phyloP scores from a whole-genome alignment of 2,797 vertebrate genomes.

The Enteromius treurensis region DNA sequence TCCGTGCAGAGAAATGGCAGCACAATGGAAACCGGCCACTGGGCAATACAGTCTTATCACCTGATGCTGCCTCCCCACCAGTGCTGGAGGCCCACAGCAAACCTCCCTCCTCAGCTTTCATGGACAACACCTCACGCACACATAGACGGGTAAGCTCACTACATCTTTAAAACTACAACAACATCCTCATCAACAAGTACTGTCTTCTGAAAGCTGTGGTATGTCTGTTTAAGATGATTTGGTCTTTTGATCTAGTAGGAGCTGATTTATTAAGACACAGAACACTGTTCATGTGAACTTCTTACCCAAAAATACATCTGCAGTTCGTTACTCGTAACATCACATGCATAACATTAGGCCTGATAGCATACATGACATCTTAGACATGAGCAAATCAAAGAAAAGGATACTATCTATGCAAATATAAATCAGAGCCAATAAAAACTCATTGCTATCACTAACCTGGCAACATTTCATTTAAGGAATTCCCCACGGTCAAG shows the following conservation, averaged over 20 bases:
- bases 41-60: constrained; percentile 46
- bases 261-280: not conserved
- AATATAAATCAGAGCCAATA: constrained; percentile 30
- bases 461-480: constrained; percentile 7
- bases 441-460: constrained; percentile 13
- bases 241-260: constrained; percentile 13
- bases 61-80: constrained; percentile 44
- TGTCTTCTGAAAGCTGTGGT: not conserved
- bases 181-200: not conserved
- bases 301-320: not conserved
- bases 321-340: not conserved
- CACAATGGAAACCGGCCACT: constrained; percentile 68
- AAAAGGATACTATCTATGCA: not conserved
- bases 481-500: constrained; percentile 5
- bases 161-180: not conserved
- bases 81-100: constrained; percentile 61
- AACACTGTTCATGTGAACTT: not conserved
- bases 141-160: constrained; percentile 74
- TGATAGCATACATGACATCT: not conserved
- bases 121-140: constrained; percentile 69
- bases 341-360: not conserved
- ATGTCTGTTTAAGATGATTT: not conserved
- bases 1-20: constrained; percentile 80
- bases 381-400: not conserved
- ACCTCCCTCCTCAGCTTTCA: constrained; percentile 64